A percentile compares a stretch with the other conserved stretches of the same genome.
phyloP scores from a whole-genome alignment of 1,140 invertebrate genomes.

The Penaeus chinensis region DNA sequence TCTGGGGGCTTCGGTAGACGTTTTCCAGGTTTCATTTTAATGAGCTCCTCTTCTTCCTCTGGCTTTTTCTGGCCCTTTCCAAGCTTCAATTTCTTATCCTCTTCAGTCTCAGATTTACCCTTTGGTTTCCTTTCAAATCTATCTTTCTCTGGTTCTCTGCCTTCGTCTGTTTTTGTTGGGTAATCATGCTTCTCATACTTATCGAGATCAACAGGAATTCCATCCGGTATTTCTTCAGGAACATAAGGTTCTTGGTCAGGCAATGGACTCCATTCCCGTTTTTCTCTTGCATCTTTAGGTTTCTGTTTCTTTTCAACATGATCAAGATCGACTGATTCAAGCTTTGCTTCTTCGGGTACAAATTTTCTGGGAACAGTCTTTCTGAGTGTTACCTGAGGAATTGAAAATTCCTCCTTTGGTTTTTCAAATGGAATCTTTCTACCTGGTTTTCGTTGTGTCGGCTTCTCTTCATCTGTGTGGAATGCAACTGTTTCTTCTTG shows the following conservation, averaged over 20 bases:
- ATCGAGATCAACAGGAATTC: constrained; percentile 43
- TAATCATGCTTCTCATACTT: constrained; percentile 16
- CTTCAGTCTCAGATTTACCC: constrained; percentile 7
- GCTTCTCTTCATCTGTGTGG: neutral
- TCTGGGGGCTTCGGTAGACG: constrained; percentile 51
- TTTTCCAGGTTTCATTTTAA: constrained; percentile 46
- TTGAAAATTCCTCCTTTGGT: constrained; percentile 46
- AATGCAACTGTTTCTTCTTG: neutral
- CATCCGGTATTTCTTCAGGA: constrained; percentile 42
- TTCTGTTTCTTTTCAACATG: constrained; percentile 56
- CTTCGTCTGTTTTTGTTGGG: constrained; percentile 38
- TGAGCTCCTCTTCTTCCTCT: constrained; percentile 48
- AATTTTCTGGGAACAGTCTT: constrained; percentile 44
- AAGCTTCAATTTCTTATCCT: constrained; percentile 29
- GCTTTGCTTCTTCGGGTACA: constrained; percentile 52
- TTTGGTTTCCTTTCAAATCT: constrained; percentile 28
- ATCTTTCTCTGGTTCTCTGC: constrained; percentile 66
- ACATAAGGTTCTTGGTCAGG: constrained; percentile 40
- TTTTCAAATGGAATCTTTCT: neutral
- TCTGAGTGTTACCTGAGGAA: constrained; percentile 36
- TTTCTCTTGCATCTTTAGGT: constrained; percentile 33
- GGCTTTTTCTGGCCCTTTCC: constrained; percentile 35
- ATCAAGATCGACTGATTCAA: constrained; percentile 44
- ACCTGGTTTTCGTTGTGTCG: constrained; percentile 11
- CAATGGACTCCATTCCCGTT: constrained; percentile 42